Base-by-base conservation (phyloP, 2,113 vertebrate species). In the Thalassoma bifasciatum region DNA sequence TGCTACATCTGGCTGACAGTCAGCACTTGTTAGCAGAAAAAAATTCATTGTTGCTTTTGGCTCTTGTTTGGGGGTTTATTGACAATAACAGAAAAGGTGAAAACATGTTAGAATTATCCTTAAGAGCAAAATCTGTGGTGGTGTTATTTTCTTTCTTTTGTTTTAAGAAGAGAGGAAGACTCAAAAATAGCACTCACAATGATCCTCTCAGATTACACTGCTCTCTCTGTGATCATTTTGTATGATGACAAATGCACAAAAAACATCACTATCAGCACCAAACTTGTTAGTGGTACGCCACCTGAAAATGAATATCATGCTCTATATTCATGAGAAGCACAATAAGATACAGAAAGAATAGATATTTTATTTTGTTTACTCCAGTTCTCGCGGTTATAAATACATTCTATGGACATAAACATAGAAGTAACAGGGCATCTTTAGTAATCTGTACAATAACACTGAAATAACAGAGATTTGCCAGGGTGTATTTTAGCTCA, bases 381-480 rank as follows among this genome's bases (percentile, higher is more conserved):
- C 68, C 72, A 83, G 70, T 83, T 70, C 82, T 76, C 26, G 60
- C 52, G 67, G 75, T 80, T 88, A 76, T 87, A 86, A 91, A 88
- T 85, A 89, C 83, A 89, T 86, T 89, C 85, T 92, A 89, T 83
- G 83, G 83, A 88, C 82, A 86, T 85, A 75, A 85, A 87, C 82
- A 88, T 62, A 86, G 66, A 85, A 77, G 82, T 83, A 86, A 89
- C 82, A 88, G 81, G 77, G 77, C 70, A 77, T 88, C 76, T 83
- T 86, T 71, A 82, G 74, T 77, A 74, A 83, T 86, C 76, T 85
- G 77, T 85, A 86, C 83, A 87, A 57, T 80, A 70, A 83, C 60
- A 83, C 76, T 63, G 74, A 88, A 64, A 86, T 76, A 62, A 80
- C 82, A 81, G 53, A 86, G 54, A 84, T 82, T 80, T 72, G 69